Evolutionary conservation across 2,797 vertebrate species (phyloP), one percentile per base, ranked within the genome.

Genomic region (Dallia pectoralis): DNA sequence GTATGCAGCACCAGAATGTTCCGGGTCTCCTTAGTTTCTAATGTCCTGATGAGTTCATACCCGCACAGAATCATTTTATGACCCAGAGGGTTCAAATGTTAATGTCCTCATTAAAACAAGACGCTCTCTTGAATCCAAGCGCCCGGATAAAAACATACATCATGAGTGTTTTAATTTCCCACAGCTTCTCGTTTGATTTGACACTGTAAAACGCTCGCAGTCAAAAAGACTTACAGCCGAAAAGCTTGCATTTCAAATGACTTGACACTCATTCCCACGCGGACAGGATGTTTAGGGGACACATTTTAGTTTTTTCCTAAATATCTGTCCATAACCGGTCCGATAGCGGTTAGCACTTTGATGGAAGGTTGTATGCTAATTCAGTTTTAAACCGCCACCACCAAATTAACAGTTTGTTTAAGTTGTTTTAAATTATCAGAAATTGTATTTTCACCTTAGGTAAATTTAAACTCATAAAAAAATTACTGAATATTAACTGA

Each of bases 101-200:
- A 91, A 90, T 87, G 85, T 76, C 62, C 78, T 75, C 84, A 88
- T 89, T 87, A 87, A 86, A 77, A 89, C 87, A 87, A 86, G 77
- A 89, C 85, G 81, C 84, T 83, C 85, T 81, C 72, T 77, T 79
- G 75, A 84, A 84, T 75, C 77, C 73, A 74, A 65, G 69, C 40
- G 40, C 48, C 0, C 2, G 70, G 49, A 74, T 74, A 74, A 84
- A 82, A 87, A 85, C 64, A 80, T 82, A 72, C 81, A 82, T 86
- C 79, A 79, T 77, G 70, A 53, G 73, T 74, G 72, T 79, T 77
- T 72, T 77, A 77, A 88, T 86, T 85, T 83, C 77, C 78, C 79
- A 64, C 74, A 30, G 74, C 33, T 73, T 83, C 27, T 64, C 72
- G 40, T 69, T 79, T 79, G 59, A 74, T 70, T 64, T 70, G 40